A percentile compares a stretch with the other conserved stretches of the same genome.
These are phyloP conservation scores for Fragum sueziense DNA, from an alignment of 2,888 invertebrate species.

Conservation along the genomic window DNA sequence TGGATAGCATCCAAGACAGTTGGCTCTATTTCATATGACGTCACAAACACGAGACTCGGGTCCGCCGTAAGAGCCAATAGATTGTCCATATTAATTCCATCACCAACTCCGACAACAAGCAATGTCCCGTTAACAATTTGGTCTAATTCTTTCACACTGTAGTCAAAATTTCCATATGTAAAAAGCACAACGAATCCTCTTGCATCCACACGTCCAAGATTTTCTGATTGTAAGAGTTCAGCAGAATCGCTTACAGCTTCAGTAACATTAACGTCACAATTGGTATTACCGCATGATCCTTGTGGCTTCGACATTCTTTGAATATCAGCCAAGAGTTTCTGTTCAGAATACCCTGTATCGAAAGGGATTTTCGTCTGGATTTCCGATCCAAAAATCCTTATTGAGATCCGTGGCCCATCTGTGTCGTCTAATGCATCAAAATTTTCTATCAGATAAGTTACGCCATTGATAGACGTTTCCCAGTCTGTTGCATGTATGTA, in stretches of 20 bases:
- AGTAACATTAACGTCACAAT: background rate
- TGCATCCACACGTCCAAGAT: constrained; percentile 4
- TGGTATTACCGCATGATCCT: background rate
- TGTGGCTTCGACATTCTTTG: background rate
- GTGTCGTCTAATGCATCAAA: background rate
- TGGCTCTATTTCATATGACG: background rate
- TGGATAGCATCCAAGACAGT: background rate
- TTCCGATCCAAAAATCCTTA: background rate
- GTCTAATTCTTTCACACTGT: background rate
- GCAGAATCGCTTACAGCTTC: background rate
- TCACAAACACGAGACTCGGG: constrained; percentile 6
- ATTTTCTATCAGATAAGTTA: constrained; percentile 20
- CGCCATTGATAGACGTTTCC: constrained; percentile 6
- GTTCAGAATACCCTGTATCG: background rate
- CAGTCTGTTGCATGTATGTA: constrained; percentile 1
- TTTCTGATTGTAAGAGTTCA: background rate
- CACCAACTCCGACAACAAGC: constrained; percentile 5
- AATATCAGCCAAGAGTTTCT: background rate
- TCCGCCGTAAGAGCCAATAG: background rate
- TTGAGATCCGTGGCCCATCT: background rate
- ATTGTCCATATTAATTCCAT: background rate
- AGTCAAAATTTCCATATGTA: background rate
- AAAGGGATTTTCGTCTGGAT: background rate
- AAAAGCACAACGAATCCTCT: constrained; percentile 19
- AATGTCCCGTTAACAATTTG: background rate